Base-by-base conservation (phyloP, 2,797 vertebrate genomes). In the Oophaga sylvatica region DNA sequence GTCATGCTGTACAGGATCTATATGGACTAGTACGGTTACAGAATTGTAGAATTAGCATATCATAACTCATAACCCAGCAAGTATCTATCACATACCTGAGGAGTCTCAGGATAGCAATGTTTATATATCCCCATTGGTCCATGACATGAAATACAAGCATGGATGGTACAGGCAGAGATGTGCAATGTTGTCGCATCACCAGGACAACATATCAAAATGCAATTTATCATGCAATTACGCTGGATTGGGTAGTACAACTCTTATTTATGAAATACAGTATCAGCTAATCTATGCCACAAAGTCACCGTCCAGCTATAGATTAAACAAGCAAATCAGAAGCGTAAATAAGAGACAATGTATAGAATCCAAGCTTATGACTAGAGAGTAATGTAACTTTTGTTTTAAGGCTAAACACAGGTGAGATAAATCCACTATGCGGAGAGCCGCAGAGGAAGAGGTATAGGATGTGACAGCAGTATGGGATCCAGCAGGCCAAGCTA, bases 401-500 rank as follows among this genome's bases (percentile, higher is more conserved):
- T 70, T 29, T 71, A 71, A 71, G 31, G 26, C 10, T 19, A 17
- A 71, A 71, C 31, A 20, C 17, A 19, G 31, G 17, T 35, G 17
- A 71, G 5, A 19, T 35, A 5, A 65, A n/a, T 26, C 2, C 22
- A 26, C 26, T 26, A 26, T 26, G 26, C 26, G 26, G 17, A 20
- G 19, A 7, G 6, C 59, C 60, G 22, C 35, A 73, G 35, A 20
- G 17, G 31, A 71, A 20, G 9, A 20, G 6, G 20, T 19, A n/a
- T n/a, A n/a, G 11, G 15, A 41, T 16, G 11, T 10, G 35, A 17
- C 67, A 70, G 41, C 31, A 62, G 8, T n/a, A 75, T 22, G 65
- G 70, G 82, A 70, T 41, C 16, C 15, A 53, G 29, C 48, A 88
- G 65, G 87, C 81, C 75, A 78, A 19, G 31, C 29, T 29, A 70